Evolutionary conservation across 2,797 vertebrate species (phyloP).

Genomic region (Schizopygopsis pylzovi): DNA sequence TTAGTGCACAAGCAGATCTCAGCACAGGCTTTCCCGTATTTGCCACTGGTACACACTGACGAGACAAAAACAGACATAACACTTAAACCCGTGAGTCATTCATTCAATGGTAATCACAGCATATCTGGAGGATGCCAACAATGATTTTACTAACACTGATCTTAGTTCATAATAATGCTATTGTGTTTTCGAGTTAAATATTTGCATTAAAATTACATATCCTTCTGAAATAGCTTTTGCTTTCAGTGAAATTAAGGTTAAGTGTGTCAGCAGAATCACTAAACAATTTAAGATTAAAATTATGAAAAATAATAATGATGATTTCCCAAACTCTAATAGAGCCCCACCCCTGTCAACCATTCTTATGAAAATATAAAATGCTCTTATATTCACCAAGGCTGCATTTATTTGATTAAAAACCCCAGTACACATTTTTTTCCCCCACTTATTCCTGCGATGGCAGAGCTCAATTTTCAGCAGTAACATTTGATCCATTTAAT

Average conservation of each 20-base stretch:
- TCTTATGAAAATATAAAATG: background rate
- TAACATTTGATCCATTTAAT: background rate
- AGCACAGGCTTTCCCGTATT: slow-evolving; percentile 86
- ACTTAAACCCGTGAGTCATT: background rate
- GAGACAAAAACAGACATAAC: slow-evolving; percentile 38
- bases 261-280: background rate
- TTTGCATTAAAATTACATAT: background rate
- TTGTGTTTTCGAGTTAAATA: background rate
- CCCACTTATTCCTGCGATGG: background rate
- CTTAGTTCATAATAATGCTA: background rate
- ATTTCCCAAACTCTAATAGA: background rate
- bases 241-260: background rate
- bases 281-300: slow-evolving; percentile 22
- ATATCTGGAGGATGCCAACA: background rate
- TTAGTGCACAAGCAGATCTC: slow-evolving; percentile 92
- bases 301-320: background rate
- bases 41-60: slow-evolving; percentile 90
- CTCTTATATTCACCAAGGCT: background rate
- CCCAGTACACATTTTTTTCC: background rate
- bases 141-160: background rate
- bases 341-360: background rate
- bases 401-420: background rate
- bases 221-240: slow-evolving; percentile 2
- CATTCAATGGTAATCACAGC: background rate
- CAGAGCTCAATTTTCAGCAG: background rate